Evolutionary conservation across 2,797 vertebrate species (phyloP).

Genomic region (Labroides dimidiatus): DNA sequence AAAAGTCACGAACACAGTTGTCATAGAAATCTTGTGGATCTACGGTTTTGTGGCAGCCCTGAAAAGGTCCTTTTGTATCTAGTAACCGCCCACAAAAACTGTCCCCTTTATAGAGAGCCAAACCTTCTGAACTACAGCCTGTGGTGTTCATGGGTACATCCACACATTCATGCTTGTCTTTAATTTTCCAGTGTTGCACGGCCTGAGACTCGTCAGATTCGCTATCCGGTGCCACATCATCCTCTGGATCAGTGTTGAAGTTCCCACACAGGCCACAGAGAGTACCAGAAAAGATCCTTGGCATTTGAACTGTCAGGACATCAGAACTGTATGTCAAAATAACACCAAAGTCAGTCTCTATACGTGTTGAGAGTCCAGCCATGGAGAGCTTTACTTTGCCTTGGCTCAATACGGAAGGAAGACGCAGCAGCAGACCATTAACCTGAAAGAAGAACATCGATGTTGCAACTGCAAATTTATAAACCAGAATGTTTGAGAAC

Average conservation of each 20-base stretch:
- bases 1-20: conserved; percentile 50
- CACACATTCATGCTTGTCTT: conserved; percentile 25
- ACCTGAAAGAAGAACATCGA: conserved; percentile 29
- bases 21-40: conserved; percentile 42
- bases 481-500: neutral
- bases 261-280: conserved; percentile 76
- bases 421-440: conserved; percentile 40
- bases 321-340: conserved; percentile 57
- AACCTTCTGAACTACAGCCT: conserved; percentile 26
- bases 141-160: conserved; percentile 12
- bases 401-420: conserved; percentile 40
- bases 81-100: conserved; percentile 37
- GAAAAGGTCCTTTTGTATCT: conserved; percentile 41
- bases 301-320: conserved; percentile 66
- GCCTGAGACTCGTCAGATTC: conserved; percentile 27
- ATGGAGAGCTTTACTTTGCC: conserved; percentile 68
- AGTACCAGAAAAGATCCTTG: conserved; percentile 62
- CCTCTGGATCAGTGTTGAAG: conserved; percentile 52
- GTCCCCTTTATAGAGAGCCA: conserved; percentile 31
- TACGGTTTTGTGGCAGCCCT: conserved; percentile 40
- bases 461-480: conserved; percentile 10
- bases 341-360: conserved; percentile 68
- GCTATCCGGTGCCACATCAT: conserved; percentile 19
- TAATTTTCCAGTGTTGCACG: conserved; percentile 22
- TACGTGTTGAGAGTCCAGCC: conserved; percentile 62